Evolutionary conservation across 2,113 vertebrate genomes (phyloP), one percentile per base, ranked within the genome.

Genomic region (Redunca redunca): DNA sequence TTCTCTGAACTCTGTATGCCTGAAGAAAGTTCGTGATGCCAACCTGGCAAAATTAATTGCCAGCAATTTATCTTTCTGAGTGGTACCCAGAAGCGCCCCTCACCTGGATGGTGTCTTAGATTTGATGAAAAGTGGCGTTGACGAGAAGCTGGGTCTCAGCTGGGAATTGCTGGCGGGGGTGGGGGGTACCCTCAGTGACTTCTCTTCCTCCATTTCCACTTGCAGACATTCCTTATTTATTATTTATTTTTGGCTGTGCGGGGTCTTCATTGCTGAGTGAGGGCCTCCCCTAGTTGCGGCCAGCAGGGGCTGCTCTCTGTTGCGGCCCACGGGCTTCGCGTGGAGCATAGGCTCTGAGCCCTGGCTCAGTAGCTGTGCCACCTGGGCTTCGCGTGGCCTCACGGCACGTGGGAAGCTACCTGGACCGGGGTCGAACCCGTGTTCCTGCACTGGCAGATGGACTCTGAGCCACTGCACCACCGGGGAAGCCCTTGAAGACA

Each of bases 241-340:
- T 26, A 26, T 23, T 23, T 36, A 11, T 14, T 43, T 77, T 7
- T 77, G 40, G 36, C 40, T 26, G 23, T 43, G 12, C 1, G 7
- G 36, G 23, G 11, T 77, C 23, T 43, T 77, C 36, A 7, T 13
- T 25, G 71, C 71, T 3, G 1, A 2, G 40, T 0, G 6, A 26
- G 71, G 71, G 23, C 36, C 23, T 43, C 36, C 71, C 23, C 6
- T 13, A 4, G 36, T 7, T 25, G 71, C 3, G 3, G 23, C 2
- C 6, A 77, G 23, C 40, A 14, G 40, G 23, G 71, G 71, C 40
- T 77, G 23, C 71, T 14, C 71, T 74, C 23, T 77, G 71, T 26
- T 4, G 23, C 1, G 23, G 40, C 6, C 36, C 71, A 25, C 7
- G 40, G 40, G 6, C 71, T 77, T 26, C 1, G 0, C 6, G 0